Base-by-base conservation (phyloP, 1,140 invertebrate species). In the Heliconius nattereri region DNA sequence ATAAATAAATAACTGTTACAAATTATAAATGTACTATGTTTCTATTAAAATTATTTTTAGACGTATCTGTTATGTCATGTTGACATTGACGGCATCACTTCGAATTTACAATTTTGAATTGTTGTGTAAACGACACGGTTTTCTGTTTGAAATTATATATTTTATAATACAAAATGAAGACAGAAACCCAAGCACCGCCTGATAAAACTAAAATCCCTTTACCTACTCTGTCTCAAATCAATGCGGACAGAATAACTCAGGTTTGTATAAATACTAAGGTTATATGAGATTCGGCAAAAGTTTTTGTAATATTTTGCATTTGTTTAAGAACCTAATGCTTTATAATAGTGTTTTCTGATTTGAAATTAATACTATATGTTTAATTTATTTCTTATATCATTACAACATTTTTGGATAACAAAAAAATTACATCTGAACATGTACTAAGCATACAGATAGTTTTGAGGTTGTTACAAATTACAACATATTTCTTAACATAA, bases 201-300 rank as follows among this genome's bases (percentile, higher is more conserved):
- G 91, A 94, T 52, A 96, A 96, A 87, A 94, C 94, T 73, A 96
- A 96, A 90, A 95, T 96, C 87, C 95, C 96, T 8, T 95, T 96
- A 60, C 96, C 97, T 2, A 98, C 98, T 3, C 95, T 98, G 16
- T 96, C 97, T 74, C 97, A 98, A 90, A 98, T 98, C 26, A 98
- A 98, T 91, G 95, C 97, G 40, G 97, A 98, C 88, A 95, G 95
- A 90, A 97, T 98, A 80, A 98, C 97, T 52, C 96, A 97, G 95
- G 96, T 97, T 95, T 94, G 79, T 85, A 54, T 76, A n/a, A 73
- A 79, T 78, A 75, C 79, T 87, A 80, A 92, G 92, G 92, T 94
- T 92, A 93, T 82, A 26, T 57, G 76, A 29, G 9, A 26, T 81
- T 11, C 57, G 70, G 66, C 16, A 29, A 29, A 5, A 29, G 3